These are phyloP conservation scores for Ditylenchus weischeri DNA, from an alignment of 2,888 invertebrate genomes.

Conservation along the genomic window DNA sequence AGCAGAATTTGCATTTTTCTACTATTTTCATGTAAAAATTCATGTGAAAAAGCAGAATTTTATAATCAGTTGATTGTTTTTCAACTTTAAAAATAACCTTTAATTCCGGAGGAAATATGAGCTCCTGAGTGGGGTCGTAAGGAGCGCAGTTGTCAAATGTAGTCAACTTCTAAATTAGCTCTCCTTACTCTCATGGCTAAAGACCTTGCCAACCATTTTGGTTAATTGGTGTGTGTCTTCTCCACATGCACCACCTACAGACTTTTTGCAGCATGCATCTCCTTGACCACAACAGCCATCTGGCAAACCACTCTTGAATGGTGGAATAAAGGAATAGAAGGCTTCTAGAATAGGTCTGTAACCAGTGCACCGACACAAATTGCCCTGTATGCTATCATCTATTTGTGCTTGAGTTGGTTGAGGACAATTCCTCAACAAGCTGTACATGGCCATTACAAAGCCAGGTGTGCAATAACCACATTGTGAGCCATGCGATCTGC, in stretches of 20 bases:
- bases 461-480: slow-evolving; percentile 94
- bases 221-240: no score
- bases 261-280: no score
- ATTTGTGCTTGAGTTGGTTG: slow-evolving; percentile 64
- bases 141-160: slow-evolving; percentile 24
- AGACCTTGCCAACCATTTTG: no score
- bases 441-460: slow-evolving; percentile 92
- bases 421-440: slow-evolving; percentile 73
- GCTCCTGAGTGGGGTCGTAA: slow-evolving; percentile 78
- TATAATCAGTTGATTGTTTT: no score
- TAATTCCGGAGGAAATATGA: slow-evolving; percentile 88
- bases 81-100: no score
- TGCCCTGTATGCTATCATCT: slow-evolving; percentile 58
- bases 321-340: slow-evolving; percentile 64
- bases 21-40: no score
- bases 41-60: no score
- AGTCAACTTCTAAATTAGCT: slow-evolving; percentile 14
- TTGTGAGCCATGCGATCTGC: slow-evolving; percentile 79
- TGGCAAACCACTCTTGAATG: slow-evolving; percentile 5
- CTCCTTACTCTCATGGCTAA: no score
- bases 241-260: no score
- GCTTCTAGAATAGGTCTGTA: slow-evolving; percentile 89
- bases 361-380: slow-evolving; percentile 86
- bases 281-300: slow-evolving; percentile 13
- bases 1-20: no score